phyloP scores from a whole-genome alignment of 64 coral and sea anemone species.

The Pachyseris speciosa region DNA sequence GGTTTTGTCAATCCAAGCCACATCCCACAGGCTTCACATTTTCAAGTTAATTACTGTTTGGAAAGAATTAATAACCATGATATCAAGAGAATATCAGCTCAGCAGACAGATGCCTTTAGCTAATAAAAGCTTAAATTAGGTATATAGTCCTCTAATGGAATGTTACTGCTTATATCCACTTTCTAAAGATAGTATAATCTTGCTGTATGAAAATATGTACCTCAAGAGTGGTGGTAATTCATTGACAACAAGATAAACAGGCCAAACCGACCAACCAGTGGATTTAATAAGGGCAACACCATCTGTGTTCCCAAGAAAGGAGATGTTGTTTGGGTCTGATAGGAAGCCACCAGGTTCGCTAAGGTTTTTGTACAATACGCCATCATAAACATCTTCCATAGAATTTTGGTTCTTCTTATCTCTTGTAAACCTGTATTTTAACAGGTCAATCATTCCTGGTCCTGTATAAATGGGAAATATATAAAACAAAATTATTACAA shows the following conservation, averaged over 20 bases:
- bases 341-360: neutral
- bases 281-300: neutral
- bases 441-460: slow-evolving; percentile 4
- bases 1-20: no score
- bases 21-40: no score
- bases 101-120: no score
- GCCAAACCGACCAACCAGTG: neutral
- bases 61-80: no score
- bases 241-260: neutral
- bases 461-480: neutral
- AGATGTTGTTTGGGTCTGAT: neutral
- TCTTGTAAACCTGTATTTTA: slow-evolving; percentile 14
- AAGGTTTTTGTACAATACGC: neutral
- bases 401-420: neutral
- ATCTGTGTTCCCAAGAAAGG: slow-evolving; percentile 15
- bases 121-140: no score
- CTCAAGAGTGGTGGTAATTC: neutral
- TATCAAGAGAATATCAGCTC: neutral
- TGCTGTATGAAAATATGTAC: neutral
- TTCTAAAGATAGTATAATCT: slow-evolving; percentile 30
- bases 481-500: neutral
- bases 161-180: no score
- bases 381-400: slow-evolving; percentile 30
- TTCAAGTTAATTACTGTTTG: no score
- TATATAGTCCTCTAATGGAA: no score